A percentile compares a stretch with the other conserved stretches of the same genome.
phyloP scores from a whole-genome alignment of 2,888 invertebrate genomes.

The Isotomurus palustris region DNA sequence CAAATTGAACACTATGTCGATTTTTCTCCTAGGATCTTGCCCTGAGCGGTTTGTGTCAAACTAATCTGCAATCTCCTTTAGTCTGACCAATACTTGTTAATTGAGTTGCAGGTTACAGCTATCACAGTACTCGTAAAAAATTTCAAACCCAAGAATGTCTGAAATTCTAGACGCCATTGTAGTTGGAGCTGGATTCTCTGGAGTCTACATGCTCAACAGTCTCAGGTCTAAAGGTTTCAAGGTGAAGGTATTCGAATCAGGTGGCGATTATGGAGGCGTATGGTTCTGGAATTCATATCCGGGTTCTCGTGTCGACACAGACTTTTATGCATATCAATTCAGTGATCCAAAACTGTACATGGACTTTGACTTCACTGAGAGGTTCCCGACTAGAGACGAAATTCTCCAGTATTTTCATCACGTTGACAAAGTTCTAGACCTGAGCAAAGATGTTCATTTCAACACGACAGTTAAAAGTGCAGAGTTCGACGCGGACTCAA shows the following conservation, averaged over 20 bases:
- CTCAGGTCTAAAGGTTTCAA: slow-evolving; percentile 4
- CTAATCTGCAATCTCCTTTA: too few species aligned
- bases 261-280: slow-evolving; percentile 10
- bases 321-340: slow-evolving; percentile 4
- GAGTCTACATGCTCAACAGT: slow-evolving; percentile 4
- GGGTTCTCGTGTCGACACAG: slow-evolving; percentile 10
- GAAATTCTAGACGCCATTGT: neutral
- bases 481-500: neutral
- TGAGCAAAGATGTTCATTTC: slow-evolving; percentile 11
- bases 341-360: neutral
- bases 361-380: slow-evolving; percentile 12
- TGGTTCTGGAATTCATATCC: slow-evolving; percentile 17
- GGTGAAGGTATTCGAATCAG: slow-evolving; percentile 6
- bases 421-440: slow-evolving; percentile 8
- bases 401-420: slow-evolving; percentile 8
- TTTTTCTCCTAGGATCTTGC: too few species aligned
- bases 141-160: too few species aligned
- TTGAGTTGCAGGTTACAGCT: too few species aligned
- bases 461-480: slow-evolving; percentile 9
- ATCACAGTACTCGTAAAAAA: too few species aligned
- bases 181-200: slow-evolving; percentile 13
- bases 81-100: too few species aligned
- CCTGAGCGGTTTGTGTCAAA: too few species aligned
- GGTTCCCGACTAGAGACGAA: slow-evolving; percentile 8
- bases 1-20: too few species aligned